Base-by-base conservation (phyloP, 2,888 invertebrate genomes). In the Rhamphomyia laevipes region DNA sequence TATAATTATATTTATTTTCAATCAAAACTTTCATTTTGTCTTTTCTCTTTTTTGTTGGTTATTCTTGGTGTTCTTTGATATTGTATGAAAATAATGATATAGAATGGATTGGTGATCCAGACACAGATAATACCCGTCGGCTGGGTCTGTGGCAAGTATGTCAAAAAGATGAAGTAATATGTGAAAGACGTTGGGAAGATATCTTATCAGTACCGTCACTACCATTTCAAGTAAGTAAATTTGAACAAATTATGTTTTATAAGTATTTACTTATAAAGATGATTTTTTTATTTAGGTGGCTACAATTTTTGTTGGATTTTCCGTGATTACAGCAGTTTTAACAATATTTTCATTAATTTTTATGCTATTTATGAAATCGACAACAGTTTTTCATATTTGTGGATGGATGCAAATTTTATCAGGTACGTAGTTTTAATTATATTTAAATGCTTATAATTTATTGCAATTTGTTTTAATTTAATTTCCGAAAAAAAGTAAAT, bases 371-470 rank as follows among this genome's bases (percentile, higher is more conserved):
- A 84, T 93, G 69, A 88, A 86, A 65, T 86, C 93, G 13, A 89
- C 89, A 43, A 85, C 84, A 46, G 94, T 95, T 46, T 94, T 91
- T 71, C 86, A 89, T 64, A 80, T 94, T 53, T 94, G 94, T 65
- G 95, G 90, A 43, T 93, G 92, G 90, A 77, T 96, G 74, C 96
- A 96, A 71, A 77, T 93, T n/a, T 74, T 94, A 58, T 92, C 94
- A 64, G 94, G 96, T 97, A 81, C 12, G 5, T 35, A n/a, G n/a
- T n/a, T n/a, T n/a, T 6, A 27, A 27, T 27, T 27, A 27, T n/a
- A n/a, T n/a, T n/a, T n/a, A n/a, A n/a, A n/a, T n/a, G n/a, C n/a
- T n/a, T n/a, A n/a, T n/a, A n/a, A n/a, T n/a, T n/a, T n/a, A n/a
- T n/a, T n/a, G n/a, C n/a, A n/a, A n/a, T n/a, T n/a, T n/a, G n/a